A percentile compares a stretch with the other conserved stretches of the same genome.
phyloP scores from a whole-genome alignment of 1,140 invertebrate species.

The Bombus confusus region DNA sequence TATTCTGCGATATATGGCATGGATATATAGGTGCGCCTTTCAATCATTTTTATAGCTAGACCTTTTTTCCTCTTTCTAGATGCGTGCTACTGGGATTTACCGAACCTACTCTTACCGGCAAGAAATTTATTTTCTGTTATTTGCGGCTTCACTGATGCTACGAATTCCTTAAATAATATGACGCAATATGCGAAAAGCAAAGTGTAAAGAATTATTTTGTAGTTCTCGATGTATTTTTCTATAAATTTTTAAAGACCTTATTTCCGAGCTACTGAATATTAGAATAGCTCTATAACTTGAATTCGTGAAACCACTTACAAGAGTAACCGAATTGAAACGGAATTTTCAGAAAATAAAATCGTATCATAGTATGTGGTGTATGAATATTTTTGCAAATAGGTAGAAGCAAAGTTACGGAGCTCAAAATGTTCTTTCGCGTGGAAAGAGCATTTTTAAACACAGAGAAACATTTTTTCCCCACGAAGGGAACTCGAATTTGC shows the following conservation, averaged over 20 bases:
- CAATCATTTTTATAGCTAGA: constrained; percentile 17
- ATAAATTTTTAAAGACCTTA: background rate
- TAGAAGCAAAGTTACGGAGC: background rate
- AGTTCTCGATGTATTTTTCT: background rate
- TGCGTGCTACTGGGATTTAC: background rate
- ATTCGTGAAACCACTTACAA: background rate
- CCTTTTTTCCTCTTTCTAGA: background rate
- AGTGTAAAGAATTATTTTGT: background rate
- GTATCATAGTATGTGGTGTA: background rate
- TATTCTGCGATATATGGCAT: background rate
- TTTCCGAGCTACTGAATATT: background rate
- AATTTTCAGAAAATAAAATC: background rate
- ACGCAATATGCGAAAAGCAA: background rate
- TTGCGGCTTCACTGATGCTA: background rate
- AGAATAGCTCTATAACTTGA: background rate
- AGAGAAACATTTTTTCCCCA: background rate
- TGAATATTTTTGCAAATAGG: background rate
- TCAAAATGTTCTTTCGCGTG: background rate
- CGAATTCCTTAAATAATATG: background rate
- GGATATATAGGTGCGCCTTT: background rate
- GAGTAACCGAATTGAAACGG: no score
- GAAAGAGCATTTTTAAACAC: constrained; percentile 29
- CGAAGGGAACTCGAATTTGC: background rate
- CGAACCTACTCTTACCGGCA: background rate
- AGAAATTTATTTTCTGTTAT: background rate